Percentiles rank a stretch among this genome's conserved stretches.
Conservation (phyloP, 2,113 vertebrate genomes). For the Zapus hudsonius region DNA sequence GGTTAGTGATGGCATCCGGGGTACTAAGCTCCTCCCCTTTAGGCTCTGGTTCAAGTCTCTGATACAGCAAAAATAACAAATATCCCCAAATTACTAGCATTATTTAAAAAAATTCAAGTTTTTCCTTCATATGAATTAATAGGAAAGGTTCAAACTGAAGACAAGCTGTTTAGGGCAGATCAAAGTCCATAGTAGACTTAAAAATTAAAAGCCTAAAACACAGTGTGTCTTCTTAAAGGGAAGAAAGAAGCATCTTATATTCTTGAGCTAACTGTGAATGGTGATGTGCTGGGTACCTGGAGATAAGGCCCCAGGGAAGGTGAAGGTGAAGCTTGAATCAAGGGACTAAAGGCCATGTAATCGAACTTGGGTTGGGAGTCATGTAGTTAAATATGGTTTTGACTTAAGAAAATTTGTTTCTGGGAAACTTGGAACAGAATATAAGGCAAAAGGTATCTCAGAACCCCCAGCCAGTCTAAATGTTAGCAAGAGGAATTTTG, state of each 20-base stretch:
- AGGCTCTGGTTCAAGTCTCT: background rate
- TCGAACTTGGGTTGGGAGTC: background rate
- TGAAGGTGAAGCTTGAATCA: background rate
- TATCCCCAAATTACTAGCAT: background rate
- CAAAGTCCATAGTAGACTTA: background rate
- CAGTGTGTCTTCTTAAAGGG: background rate
- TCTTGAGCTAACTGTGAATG: background rate
- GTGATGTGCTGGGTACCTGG: background rate
- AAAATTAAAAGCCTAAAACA: background rate
- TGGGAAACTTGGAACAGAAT: background rate
- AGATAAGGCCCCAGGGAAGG: background rate
- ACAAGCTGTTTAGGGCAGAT: background rate
- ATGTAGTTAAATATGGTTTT: background rate
- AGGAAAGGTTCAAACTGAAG: background rate
- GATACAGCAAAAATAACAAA: no score
- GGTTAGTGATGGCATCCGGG: background rate
- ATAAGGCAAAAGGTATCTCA: background rate
- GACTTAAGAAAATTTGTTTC: background rate
- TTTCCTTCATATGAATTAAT: constrained; percentile 8
- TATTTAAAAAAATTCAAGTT: background rate
- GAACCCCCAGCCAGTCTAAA: background rate
- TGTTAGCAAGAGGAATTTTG: background rate
- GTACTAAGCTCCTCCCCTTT: background rate
- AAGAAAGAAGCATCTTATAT: background rate
- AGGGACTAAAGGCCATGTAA: background rate